These are phyloP conservation scores for Acanthochromis polyacanthus DNA, from an alignment of 2,113 vertebrate genomes.

Conservation along the genomic window DNA sequence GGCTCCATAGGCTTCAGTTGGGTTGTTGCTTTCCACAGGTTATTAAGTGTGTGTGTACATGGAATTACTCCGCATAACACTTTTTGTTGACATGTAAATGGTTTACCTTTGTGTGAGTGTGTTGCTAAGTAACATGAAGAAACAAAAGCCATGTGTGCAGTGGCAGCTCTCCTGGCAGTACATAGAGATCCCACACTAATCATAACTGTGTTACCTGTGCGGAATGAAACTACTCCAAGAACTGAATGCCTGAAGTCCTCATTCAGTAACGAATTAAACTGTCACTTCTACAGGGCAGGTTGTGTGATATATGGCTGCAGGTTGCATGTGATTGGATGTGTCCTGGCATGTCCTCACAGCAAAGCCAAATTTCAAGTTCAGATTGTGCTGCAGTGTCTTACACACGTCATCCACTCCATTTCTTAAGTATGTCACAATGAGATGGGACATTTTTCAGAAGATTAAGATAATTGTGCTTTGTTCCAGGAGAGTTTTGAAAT, in stretches of 20 bases:
- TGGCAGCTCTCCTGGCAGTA: neutral
- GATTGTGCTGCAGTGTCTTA: neutral
- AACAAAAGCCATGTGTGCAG: conserved; percentile 8
- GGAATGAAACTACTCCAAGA: conserved; percentile 45
- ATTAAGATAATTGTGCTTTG: conserved; percentile 48
- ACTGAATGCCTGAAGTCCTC: neutral
- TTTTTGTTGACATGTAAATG: conserved; percentile 39
- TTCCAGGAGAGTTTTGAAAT: conserved; percentile 31
- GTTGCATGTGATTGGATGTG: neutral
- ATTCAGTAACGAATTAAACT: conserved; percentile 36
- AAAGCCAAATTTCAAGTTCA: neutral
- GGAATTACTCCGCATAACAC: neutral
- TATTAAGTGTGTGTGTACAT: conserved; percentile 6
- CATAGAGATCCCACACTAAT: neutral
- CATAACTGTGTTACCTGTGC: neutral
- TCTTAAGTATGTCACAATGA: conserved; percentile 19
- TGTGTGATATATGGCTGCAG: conserved; percentile 9
- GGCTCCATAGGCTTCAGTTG: no score
- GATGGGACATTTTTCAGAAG: conserved; percentile 25
- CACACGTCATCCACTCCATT: neutral
- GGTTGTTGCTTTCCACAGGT: no score
- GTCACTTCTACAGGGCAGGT: conserved; percentile 23
- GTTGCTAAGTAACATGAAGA: conserved; percentile 49
- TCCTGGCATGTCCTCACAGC: conserved; percentile 8
- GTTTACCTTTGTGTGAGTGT: conserved; percentile 37